Evolutionary conservation across 2,113 vertebrate genomes (phyloP), one percentile per base, ranked within the genome.

Genomic region (Microcebus tavaratra): DNA sequence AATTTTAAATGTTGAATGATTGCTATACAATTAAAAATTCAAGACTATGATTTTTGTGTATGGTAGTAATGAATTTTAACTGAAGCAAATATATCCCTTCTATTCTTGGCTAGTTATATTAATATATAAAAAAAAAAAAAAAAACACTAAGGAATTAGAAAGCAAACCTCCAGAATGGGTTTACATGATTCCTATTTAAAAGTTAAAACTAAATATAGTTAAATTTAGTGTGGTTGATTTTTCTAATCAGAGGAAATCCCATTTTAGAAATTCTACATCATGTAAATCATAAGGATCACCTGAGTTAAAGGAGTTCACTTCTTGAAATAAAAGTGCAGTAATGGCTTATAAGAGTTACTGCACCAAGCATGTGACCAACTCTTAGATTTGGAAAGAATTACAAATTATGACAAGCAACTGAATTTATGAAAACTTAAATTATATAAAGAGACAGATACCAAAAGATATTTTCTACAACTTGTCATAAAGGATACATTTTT

Each of bases 401-500:
- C 5, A 82, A 31, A 57, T 36, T 70, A 57, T 39, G 11, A 34
- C 15, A 96, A 70, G 31, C 48, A 50, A 79, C 45, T 65, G 61
- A 50, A 91, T 76, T 95, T 87, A 95, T 55, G 55, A 96, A 31
- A 0, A 0, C 0, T 0, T 76, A 93, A 42, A 90, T 84, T 0
- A 9, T 8, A 79, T 81, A 65, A 50, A 94, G 50, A 96, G 65
- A 0, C 2, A 1, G 53, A 89, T n/a, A 88, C 50, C n/a, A 73
- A 89, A 95, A 90, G 86, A 82, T 48, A n/a, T 39, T 90, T 8
- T 5, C 90, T 96, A 84, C 48, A 97, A 36, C 36, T 53, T 98
- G 91, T 97, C 90, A 36, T 67, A 93, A 98, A 14, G 2, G 78
- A 93, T 84, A 97, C 23, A 84, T 73, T 98, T 36, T 95, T 96